A percentile compares a stretch with the other conserved stretches of the same genome.
phyloP scores from a whole-genome alignment of 2,888 invertebrate genomes.

The Hipparchia semele region DNA sequence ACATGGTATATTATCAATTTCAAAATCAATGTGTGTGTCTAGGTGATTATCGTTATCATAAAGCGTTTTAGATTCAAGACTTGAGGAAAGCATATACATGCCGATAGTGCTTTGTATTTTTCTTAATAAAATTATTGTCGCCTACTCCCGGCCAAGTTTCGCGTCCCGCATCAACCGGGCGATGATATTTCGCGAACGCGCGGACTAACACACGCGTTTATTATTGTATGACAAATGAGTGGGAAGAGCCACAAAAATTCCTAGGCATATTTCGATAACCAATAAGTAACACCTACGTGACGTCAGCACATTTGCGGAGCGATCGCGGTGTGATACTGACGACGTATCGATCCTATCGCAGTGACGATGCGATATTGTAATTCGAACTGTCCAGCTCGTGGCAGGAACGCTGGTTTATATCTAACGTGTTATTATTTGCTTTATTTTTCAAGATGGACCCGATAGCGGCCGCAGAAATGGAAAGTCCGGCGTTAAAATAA shows the following conservation, averaged over 20 bases:
- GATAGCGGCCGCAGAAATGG: constrained; percentile 33
- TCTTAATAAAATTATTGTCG: no score
- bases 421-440: constrained; percentile 63
- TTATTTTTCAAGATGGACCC: constrained; percentile 50
- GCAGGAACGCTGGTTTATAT: constrained; percentile 63
- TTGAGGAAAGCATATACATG: no score
- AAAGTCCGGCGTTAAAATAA: constrained; percentile 33
- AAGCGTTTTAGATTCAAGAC: no score
- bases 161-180: no score
- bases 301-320: constrained; percentile 75
- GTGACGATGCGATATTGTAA: constrained; percentile 75
- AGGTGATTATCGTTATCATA: no score
- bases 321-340: constrained; percentile 79
- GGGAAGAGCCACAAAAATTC: constrained; percentile 42
- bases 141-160: no score
- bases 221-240: no score
- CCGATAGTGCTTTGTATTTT: no score
- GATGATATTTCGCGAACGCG: no score
- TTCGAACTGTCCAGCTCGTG: constrained; percentile 66
- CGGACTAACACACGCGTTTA: no score
- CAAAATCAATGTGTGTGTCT: no score
- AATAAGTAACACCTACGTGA: constrained; percentile 74
- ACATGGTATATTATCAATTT: no score
- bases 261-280: constrained; percentile 57
- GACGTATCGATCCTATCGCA: constrained; percentile 75